Evolutionary conservation across 1,140 invertebrate genomes (phyloP).

Genomic region (Neelides sp.): DNA sequence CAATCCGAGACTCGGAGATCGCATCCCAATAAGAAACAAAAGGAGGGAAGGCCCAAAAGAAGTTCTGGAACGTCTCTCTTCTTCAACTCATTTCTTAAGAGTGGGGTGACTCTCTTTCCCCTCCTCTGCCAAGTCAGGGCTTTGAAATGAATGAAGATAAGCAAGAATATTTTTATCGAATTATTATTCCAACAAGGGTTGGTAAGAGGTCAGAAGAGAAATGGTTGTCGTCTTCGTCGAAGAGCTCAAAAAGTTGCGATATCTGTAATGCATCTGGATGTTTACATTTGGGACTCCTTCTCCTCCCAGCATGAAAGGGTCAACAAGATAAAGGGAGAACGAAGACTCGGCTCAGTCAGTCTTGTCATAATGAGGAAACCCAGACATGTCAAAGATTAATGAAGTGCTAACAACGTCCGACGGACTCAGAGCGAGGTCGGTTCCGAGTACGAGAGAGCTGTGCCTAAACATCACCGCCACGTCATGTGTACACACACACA

Average conservation of each 20-base stretch:
- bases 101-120: too few species aligned
- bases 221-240: too few species aligned
- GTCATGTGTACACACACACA: too few species aligned
- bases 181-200: constrained; percentile 2
- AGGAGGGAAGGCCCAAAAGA: too few species aligned
- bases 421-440: too few species aligned
- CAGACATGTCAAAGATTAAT: constrained; percentile 26
- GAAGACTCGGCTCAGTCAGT: not conserved
- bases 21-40: too few species aligned
- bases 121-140: too few species aligned
- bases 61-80: too few species aligned
- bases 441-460: too few species aligned
- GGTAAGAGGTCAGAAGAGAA: constrained; percentile 10
- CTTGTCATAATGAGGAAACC: constrained; percentile 19
- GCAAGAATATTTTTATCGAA: not conserved
- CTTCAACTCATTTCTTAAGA: too few species aligned
- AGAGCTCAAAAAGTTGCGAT: constrained; percentile 1
- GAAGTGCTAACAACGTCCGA: constrained; percentile 24
- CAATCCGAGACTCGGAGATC: too few species aligned
- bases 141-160: constrained; percentile 2
- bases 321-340: constrained; percentile 14
- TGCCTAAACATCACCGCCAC: too few species aligned
- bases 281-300: constrained; percentile 6
- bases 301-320: constrained; percentile 15
- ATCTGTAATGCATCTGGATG: constrained; percentile 13